Evolutionary conservation across 2,888 invertebrate genomes (phyloP).

Genomic region (Yponomeuta plumbellus): DNA sequence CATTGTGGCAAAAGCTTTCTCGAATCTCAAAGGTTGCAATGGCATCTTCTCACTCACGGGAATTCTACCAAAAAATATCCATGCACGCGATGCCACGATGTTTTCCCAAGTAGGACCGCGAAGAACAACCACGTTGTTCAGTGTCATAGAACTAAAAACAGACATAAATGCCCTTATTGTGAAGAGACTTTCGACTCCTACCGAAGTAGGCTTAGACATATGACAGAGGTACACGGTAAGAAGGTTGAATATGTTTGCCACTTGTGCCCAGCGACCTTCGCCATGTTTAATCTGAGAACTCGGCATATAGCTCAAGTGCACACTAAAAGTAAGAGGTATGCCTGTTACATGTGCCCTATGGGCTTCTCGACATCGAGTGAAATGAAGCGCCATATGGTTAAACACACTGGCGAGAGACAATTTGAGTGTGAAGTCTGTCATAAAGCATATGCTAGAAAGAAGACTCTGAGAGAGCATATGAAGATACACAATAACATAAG

Average conservation of each 20-base stretch:
- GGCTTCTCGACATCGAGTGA: neutral
- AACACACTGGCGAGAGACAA: slow-evolving; percentile 51
- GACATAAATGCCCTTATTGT: slow-evolving; percentile 18
- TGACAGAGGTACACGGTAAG: slow-evolving; percentile 42
- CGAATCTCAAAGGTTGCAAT: neutral
- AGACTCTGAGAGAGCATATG: slow-evolving; percentile 57
- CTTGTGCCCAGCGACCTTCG: slow-evolving; percentile 43
- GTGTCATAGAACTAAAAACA: neutral
- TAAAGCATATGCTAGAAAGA: slow-evolving; percentile 57
- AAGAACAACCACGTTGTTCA: slow-evolving; percentile 12
- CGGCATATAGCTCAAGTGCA: slow-evolving; percentile 54
- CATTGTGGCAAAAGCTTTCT: slow-evolving; percentile 12
- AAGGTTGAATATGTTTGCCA: slow-evolving; percentile 44
- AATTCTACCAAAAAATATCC: neutral
- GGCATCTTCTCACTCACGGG: neutral
- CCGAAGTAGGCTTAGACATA: slow-evolving; percentile 42
- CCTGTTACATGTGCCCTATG: slow-evolving; percentile 15
- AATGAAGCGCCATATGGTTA: slow-evolving; percentile 35
- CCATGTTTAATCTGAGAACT: slow-evolving; percentile 50
- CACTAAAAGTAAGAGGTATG: slow-evolving; percentile 30
- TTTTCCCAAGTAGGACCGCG: neutral
- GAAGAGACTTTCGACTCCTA: slow-evolving; percentile 39
- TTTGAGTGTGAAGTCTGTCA: slow-evolving; percentile 56
- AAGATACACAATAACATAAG: slow-evolving; percentile 59
- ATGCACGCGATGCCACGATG: neutral